A percentile compares a stretch with the other conserved stretches of the same genome.
Conservation (phyloP, 2,888 invertebrate species). For the Nipponacmea schrenckii region DNA sequence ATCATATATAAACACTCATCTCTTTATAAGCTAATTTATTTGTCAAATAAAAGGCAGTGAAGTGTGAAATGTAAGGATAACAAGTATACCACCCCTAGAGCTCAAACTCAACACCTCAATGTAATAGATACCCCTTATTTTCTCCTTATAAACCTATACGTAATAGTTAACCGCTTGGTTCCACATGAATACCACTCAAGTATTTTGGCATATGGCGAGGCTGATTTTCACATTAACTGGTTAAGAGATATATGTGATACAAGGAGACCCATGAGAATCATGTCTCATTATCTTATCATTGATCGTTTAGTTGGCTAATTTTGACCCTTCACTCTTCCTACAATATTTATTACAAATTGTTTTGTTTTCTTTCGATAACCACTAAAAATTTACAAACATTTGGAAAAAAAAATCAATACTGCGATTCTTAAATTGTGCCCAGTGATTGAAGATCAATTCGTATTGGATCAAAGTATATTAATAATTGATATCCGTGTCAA, state of each 20-base stretch:
- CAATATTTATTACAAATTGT: too few relatives aligned
- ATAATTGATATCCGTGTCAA: too few relatives aligned
- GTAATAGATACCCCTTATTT: background rate
- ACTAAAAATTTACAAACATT: too few relatives aligned
- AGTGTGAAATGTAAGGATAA: slow-evolving; percentile 4
- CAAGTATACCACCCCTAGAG: background rate
- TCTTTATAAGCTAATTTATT: background rate
- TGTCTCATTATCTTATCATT: background rate
- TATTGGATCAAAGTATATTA: too few relatives aligned
- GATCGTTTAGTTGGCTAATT: background rate
- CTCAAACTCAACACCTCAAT: background rate
- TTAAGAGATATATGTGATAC: background rate
- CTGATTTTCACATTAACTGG: background rate
- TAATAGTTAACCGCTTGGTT: background rate
- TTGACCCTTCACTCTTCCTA: background rate
- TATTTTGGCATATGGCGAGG: slow-evolving; percentile 2
- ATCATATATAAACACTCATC: slow-evolving; percentile 1
- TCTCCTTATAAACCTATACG: background rate
- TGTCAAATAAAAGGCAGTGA: background rate
- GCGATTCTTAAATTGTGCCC: too few relatives aligned
- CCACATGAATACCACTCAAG: background rate
- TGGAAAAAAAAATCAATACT: too few relatives aligned
- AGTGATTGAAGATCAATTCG: too few relatives aligned
- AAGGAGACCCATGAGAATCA: background rate
- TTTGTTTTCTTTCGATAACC: too few relatives aligned